Conservation (phyloP, 1,140 invertebrate genomes). For the Latrodectus geometricus region DNA sequence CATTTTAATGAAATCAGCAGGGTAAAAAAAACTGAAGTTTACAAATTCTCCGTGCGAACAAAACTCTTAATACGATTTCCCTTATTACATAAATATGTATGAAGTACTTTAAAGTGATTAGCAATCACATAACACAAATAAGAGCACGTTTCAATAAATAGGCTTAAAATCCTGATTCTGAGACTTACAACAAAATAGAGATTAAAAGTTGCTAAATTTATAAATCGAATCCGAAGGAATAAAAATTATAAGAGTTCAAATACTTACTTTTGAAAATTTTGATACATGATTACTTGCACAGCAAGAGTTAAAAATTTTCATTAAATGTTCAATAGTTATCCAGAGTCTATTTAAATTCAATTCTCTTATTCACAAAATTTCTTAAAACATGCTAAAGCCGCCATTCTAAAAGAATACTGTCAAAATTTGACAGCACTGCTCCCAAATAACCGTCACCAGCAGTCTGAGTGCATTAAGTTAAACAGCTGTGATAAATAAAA, state of each 20-base stretch:
- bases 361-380: conserved; percentile 26
- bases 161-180: not conserved
- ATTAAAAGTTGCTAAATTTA: not conserved
- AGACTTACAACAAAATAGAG: not conserved
- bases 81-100: too few species aligned
- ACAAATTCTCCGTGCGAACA: too few species aligned
- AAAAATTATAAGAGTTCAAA: conserved; percentile 1
- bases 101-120: not conserved
- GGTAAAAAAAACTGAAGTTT: too few species aligned
- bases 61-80: too few species aligned
- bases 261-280: conserved; percentile 26
- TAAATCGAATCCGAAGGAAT: not conserved
- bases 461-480: conserved; percentile 57
- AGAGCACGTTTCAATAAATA: not conserved
- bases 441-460: conserved; percentile 56
- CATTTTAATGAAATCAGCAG: too few species aligned
- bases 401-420: conserved; percentile 61
- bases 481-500: conserved; percentile 60
- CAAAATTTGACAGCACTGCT: conserved; percentile 60
- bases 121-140: not conserved
- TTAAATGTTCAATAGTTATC: too few species aligned
- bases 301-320: too few species aligned
- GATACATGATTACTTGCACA: not conserved
- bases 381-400: conserved; percentile 57
- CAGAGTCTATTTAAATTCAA: too few species aligned